phyloP scores from a whole-genome alignment of 2,797 vertebrate species.

The Mus spretus region DNA sequence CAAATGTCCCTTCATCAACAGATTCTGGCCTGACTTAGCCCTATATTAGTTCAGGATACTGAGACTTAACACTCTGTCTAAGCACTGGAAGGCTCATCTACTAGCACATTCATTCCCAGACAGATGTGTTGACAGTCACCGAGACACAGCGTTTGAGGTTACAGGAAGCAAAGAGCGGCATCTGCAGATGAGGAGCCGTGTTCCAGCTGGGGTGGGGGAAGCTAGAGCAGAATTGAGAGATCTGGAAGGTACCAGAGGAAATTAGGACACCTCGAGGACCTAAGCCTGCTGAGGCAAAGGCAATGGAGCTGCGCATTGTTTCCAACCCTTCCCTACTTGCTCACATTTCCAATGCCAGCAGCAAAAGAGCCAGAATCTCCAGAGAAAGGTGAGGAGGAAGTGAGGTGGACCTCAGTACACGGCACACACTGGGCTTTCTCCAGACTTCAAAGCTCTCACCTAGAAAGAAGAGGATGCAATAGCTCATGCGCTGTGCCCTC shows the following conservation, averaged over 20 bases:
- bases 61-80: neutral
- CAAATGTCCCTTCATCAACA: neutral
- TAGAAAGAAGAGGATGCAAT: neutral
- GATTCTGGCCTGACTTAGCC: neutral
- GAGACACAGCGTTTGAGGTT: neutral
- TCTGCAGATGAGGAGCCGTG: neutral
- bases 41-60: neutral
- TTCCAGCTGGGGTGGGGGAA: accelerated
- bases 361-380: conserved; percentile 5
- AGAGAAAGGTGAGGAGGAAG: neutral
- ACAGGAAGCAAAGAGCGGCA: neutral
- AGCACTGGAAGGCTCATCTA: neutral
- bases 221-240: neutral
- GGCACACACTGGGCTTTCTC: neutral
- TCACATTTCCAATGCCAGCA: conserved; percentile 48
- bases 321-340: neutral
- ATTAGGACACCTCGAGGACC: neutral
- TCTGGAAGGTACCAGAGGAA: neutral
- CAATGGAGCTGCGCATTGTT: neutral
- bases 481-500: neutral
- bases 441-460: neutral
- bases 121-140: neutral
- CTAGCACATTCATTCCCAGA: neutral
- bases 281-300: neutral
- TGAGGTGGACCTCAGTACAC: neutral